Percentiles rank a stretch among this genome's conserved stretches.
Conservation (phyloP, 2,797 vertebrate species). For the Delichon dasypus region DNA sequence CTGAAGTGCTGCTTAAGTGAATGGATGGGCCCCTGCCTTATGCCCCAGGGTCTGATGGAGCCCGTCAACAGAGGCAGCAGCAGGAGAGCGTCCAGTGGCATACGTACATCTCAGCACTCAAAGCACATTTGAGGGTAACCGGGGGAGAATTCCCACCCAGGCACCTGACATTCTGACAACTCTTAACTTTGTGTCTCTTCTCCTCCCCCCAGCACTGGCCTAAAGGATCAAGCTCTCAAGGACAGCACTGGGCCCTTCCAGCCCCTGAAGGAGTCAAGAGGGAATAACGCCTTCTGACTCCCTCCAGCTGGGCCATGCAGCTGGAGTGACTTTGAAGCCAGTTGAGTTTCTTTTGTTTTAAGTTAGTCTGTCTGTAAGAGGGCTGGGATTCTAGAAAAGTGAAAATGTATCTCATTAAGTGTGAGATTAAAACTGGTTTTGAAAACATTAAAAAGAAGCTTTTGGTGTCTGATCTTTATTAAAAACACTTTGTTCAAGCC, state of each 20-base stretch:
- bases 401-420: slow-evolving; percentile 10
- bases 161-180: not conserved
- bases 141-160: not conserved
- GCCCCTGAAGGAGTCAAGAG: not conserved
- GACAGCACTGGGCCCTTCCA: not conserved
- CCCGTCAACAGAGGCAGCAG: not conserved
- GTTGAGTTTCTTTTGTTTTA: slow-evolving; percentile 2
- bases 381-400: not conserved
- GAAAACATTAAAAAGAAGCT: not conserved
- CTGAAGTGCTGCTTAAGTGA: not conserved
- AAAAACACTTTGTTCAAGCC: not conserved
- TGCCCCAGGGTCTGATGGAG: not conserved
- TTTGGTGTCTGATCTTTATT: slow-evolving; percentile 27
- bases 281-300: not conserved
- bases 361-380: not conserved
- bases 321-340: slow-evolving; percentile 39
- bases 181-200: not conserved
- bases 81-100: fast-evolving
- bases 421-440: slow-evolving; percentile 11
- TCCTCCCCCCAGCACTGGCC: not conserved
- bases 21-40: not conserved
- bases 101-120: fast-evolving
- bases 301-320: slow-evolving; percentile 14
- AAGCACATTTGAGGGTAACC: not conserved
- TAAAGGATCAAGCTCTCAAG: not conserved